Percentiles rank a stretch among this genome's conserved stretches.
These are phyloP conservation scores for Alauda arvensis DNA, from an alignment of 2,797 vertebrate genomes.

Conservation along the genomic window DNA sequence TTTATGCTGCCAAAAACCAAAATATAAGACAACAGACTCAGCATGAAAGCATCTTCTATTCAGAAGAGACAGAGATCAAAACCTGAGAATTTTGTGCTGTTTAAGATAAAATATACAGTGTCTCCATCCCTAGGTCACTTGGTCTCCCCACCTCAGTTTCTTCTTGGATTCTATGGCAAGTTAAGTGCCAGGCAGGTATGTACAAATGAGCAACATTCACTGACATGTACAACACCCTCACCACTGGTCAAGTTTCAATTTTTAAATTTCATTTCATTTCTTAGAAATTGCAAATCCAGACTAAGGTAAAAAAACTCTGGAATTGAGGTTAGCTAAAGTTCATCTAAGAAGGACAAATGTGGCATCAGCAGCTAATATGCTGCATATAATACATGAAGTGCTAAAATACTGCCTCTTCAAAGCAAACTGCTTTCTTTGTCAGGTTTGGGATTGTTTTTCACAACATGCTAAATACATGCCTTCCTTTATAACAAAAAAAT, in stretches of 20 bases:
- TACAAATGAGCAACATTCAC: background rate
- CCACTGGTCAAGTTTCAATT: background rate
- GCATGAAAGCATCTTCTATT: background rate
- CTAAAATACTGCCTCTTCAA: background rate
- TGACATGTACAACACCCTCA: rapidly evolving
- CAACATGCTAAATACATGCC: background rate
- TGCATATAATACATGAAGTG: background rate
- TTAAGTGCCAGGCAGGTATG: background rate
- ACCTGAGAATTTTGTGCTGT: background rate
- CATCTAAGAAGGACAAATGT: background rate
- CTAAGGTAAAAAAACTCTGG: background rate
- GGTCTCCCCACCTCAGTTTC: background rate
- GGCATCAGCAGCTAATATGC: background rate
- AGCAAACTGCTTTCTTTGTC: background rate
- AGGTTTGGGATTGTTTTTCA: background rate
- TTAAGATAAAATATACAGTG: background rate
- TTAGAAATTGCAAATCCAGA: background rate
- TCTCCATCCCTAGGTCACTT: background rate
- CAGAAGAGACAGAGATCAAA: background rate
- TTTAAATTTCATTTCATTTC: background rate
- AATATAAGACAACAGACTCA: background rate
- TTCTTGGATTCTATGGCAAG: background rate
- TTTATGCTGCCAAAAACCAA: background rate
- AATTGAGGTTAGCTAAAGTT: background rate
- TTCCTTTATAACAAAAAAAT: background rate